Base-by-base conservation (phyloP, 1,140 invertebrate species). In the Ganaspis sp. region DNA sequence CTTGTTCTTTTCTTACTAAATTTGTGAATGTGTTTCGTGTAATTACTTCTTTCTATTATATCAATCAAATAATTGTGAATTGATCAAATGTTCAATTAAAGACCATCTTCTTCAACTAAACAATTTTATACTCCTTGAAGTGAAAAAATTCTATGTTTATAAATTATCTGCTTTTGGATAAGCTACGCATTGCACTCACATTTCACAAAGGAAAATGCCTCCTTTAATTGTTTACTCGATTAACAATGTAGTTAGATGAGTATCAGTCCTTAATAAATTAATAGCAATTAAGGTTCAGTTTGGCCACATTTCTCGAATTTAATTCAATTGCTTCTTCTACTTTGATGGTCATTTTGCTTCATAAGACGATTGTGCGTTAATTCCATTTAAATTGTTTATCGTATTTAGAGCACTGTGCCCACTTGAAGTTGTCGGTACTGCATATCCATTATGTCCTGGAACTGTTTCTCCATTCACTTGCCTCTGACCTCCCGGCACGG, bases 261-360 rank as follows among this genome's bases (percentile, higher is more conserved):
- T n/a, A 1, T 29, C 58, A 34, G 12, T 34, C 15, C 15, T 45
- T 49, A 49, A n/a, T 49, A n/a, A 49, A 49, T n/a, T 49, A 49
- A 29, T 26, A n/a, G 12, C 15, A 64, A 1, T 17, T n/a, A 29
- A 29, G 23, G 21, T n/a, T 64, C 26, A 26, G 23, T 64, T 29
- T 64, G 58, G 58, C 58, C 58, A 29, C 26, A n/a, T 29, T 64
- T 64, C 1, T 34, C 23, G 29, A 64, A n/a, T 29, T 69, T 0
- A 23, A 23, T 45, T 15, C 45, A 69, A 82, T 84, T 74, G 78
- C 53, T 74, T n/a, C 34, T 72, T 73, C 88, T 90, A 91, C 85
- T 91, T 91, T 69, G 88, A 81, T 78, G 90, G 90, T 91, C 90
- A 91, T 91, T 91, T 91, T 53, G 88, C 73, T 69, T 91, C 90